Conservation (phyloP, 2,888 invertebrate species). For the Hydropsyche betteni region DNA sequence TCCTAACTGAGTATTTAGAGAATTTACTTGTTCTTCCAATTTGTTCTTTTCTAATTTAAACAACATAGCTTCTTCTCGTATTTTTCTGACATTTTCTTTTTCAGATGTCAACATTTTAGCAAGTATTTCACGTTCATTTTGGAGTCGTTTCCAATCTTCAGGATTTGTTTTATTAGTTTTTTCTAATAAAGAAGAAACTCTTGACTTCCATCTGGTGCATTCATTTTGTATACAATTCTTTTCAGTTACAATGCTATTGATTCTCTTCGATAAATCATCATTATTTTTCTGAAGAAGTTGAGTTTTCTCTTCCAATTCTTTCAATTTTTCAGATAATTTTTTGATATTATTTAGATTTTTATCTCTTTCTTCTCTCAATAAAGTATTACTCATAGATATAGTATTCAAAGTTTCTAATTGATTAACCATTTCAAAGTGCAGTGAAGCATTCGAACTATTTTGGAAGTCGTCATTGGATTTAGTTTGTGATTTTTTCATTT, state of each 20-base stretch:
- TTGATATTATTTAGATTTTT: conserved; percentile 70
- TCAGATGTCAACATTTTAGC: conserved; percentile 82
- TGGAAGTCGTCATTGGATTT: conserved; percentile 80
- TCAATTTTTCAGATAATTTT: conserved; percentile 72
- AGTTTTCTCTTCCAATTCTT: conserved; percentile 74
- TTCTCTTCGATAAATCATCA: conserved; percentile 73
- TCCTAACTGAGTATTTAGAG: conserved; percentile 69
- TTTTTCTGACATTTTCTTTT: conserved; percentile 74
- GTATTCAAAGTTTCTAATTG: conserved; percentile 93
- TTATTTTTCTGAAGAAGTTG: conserved; percentile 81
- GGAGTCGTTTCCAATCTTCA: conserved; percentile 89
- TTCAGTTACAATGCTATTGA: conserved; percentile 78
- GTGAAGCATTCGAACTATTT: conserved; percentile 74
- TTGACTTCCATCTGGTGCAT: conserved; percentile 83
- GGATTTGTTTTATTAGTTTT: conserved; percentile 90
- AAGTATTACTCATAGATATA: conserved; percentile 90
- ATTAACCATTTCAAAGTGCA: conserved; percentile 86
- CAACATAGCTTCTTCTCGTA: conserved; percentile 71
- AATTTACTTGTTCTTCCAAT: conserved; percentile 74
- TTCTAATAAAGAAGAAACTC: conserved; percentile 88
- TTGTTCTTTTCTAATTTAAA: conserved; percentile 72
- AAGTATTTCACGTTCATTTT: conserved; percentile 81
- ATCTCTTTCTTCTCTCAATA: conserved; percentile 87
- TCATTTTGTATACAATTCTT: conserved; percentile 82
- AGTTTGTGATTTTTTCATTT: conserved; percentile 71